These are phyloP conservation scores for Phainopepla nitens DNA, from an alignment of 2,113 vertebrate species.

Conservation along the genomic window DNA sequence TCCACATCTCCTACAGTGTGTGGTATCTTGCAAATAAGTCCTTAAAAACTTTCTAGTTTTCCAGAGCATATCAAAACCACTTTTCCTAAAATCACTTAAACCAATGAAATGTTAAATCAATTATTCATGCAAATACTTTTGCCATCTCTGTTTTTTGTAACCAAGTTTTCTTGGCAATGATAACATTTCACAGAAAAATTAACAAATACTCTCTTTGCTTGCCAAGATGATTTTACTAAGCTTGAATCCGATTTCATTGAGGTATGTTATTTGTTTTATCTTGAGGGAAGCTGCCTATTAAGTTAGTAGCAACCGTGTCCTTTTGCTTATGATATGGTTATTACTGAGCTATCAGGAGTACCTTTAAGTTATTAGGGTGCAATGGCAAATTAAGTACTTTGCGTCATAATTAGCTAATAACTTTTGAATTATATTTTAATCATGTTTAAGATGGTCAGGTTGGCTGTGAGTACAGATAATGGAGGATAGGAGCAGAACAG, in stretches of 20 bases:
- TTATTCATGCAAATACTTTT: conserved; percentile 55
- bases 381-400: conserved; percentile 62
- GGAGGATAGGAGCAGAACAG: background rate
- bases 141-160: conserved; percentile 58
- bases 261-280: conserved; percentile 56
- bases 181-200: conserved; percentile 56
- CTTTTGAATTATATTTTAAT: conserved; percentile 42
- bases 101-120: conserved; percentile 47
- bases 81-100: conserved; percentile 44
- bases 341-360: conserved; percentile 54
- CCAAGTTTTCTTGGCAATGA: conserved; percentile 63
- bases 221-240: conserved; percentile 66
- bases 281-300: conserved; percentile 63
- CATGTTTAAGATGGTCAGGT: conserved; percentile 51
- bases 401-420: conserved; percentile 60
- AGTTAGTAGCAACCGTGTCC: conserved; percentile 50
- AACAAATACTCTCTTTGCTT: conserved; percentile 58
- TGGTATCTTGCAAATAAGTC: background rate
- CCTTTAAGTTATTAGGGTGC: conserved; percentile 57
- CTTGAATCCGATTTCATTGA: conserved; percentile 59
- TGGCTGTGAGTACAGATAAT: conserved; percentile 42
- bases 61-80: conserved; percentile 25
- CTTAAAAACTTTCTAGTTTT: conserved; percentile 16
- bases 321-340: conserved; percentile 54
- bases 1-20: background rate